Evolutionary conservation across 2,888 invertebrate genomes (phyloP).

Genomic region (Ochropleura leucogaster): DNA sequence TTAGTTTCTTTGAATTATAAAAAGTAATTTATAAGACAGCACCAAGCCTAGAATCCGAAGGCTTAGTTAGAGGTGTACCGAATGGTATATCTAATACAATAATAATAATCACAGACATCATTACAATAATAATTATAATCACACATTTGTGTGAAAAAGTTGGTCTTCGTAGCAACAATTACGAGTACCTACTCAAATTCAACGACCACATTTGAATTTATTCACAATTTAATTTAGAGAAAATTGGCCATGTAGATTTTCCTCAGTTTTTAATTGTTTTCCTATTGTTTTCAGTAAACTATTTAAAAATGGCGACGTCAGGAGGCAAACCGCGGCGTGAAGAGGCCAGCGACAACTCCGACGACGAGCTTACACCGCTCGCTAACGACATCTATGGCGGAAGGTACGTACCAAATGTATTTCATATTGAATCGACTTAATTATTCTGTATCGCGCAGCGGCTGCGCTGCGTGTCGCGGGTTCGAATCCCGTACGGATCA

Average conservation of each 20-base stretch:
- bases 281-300: slow-evolving; percentile 71
- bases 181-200: not conserved
- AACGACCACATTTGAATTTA: not conserved
- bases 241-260: not conserved
- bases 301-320: slow-evolving; percentile 91
- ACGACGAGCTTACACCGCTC: slow-evolving; percentile 96
- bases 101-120: too few species aligned
- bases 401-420: slow-evolving; percentile 91
- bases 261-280: not conserved
- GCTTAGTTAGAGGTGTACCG: too few species aligned
- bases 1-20: slow-evolving; percentile 31
- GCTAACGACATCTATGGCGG: slow-evolving; percentile 97
- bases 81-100: too few species aligned
- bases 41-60: too few species aligned
- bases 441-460: not conserved
- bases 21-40: slow-evolving; percentile 3
- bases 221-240: not conserved
- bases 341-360: slow-evolving; percentile 94
- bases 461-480: not conserved
- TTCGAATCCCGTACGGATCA: not conserved
- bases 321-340: slow-evolving; percentile 92
- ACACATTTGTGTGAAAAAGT: not conserved
- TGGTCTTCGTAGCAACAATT: not conserved
- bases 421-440: not conserved
- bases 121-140: too few species aligned